Percentiles rank a stretch among this genome's conserved stretches.
These are phyloP conservation scores for Mylabris sibirica DNA, from an alignment of 2,888 invertebrate species.

Conservation along the genomic window DNA sequence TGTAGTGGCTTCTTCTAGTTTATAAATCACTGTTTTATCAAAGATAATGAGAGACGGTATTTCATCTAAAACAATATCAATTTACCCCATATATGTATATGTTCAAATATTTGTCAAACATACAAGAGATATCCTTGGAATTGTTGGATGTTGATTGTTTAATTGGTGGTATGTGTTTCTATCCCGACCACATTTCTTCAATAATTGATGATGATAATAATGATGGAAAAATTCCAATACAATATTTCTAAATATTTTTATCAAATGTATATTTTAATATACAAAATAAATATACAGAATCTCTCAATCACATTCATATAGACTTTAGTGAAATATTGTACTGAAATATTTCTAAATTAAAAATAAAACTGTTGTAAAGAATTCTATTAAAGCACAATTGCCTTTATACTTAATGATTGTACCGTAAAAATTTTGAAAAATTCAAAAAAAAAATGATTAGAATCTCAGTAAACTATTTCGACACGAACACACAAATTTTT, in stretches of 20 bases:
- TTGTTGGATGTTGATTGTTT: conserved; percentile 57
- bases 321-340: conserved; percentile 8
- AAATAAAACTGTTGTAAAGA: not conserved
- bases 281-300: not conserved
- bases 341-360: conserved; percentile 3
- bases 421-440: conserved; percentile 14
- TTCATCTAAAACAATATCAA: conserved; percentile 33
- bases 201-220: not conserved
- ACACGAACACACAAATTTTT: conserved; percentile 39
- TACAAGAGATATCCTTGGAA: not conserved
- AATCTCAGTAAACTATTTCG: conserved; percentile 43
- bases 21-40: conserved; percentile 43
- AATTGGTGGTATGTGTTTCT: conserved; percentile 52
- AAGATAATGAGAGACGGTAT: conserved; percentile 37
- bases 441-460: conserved; percentile 25
- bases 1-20: conserved; percentile 54
- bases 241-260: not conserved
- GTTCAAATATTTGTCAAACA: conserved; percentile 47
- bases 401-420: conserved; percentile 40
- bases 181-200: conserved; percentile 39
- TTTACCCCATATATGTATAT: conserved; percentile 49
- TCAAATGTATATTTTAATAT: not conserved
- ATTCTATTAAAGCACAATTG: conserved; percentile 38
- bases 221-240: not conserved
- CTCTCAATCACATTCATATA: not conserved